phyloP scores from a whole-genome alignment of 2,888 invertebrate species.

The Dryocosmus kuriphilus region DNA sequence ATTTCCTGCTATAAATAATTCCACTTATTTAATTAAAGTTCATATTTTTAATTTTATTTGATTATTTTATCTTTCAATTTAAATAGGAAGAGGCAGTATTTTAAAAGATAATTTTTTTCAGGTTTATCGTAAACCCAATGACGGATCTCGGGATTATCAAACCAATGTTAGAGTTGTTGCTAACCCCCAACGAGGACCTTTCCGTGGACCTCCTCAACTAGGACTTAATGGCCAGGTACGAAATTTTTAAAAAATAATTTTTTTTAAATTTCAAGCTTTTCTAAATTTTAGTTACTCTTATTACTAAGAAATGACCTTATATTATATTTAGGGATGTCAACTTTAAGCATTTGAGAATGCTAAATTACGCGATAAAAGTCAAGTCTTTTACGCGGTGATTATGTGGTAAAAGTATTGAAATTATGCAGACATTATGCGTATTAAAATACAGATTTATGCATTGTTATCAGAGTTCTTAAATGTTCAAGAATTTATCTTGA shows the following conservation, averaged over 20 bases:
- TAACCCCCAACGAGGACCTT: conserved; percentile 30
- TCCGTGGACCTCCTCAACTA: conserved; percentile 36
- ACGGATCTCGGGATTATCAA: background rate
- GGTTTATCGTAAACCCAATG: conserved; percentile 27
- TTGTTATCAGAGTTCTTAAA: no score
- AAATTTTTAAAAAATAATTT: background rate
- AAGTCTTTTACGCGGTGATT: no score
- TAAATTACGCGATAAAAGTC: no score
- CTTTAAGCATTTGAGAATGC: no score
- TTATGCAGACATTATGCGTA: no score
- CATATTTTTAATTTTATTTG: conserved; percentile 3
- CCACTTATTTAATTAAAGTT: background rate
- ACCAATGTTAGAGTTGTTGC: background rate
- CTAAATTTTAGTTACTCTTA: background rate
- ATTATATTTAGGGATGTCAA: no score
- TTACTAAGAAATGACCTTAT: no score
- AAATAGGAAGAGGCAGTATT: background rate
- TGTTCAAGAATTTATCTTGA: no score
- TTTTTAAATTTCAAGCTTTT: background rate
- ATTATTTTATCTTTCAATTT: background rate
- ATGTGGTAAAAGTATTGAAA: no score
- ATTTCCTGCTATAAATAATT: conserved; percentile 14
- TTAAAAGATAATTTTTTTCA: background rate
- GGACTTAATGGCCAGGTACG: conserved; percentile 38
- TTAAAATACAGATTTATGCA: no score